Base-by-base conservation (phyloP, 2,797 vertebrate genomes). In the Sphenodon punctatus region DNA sequence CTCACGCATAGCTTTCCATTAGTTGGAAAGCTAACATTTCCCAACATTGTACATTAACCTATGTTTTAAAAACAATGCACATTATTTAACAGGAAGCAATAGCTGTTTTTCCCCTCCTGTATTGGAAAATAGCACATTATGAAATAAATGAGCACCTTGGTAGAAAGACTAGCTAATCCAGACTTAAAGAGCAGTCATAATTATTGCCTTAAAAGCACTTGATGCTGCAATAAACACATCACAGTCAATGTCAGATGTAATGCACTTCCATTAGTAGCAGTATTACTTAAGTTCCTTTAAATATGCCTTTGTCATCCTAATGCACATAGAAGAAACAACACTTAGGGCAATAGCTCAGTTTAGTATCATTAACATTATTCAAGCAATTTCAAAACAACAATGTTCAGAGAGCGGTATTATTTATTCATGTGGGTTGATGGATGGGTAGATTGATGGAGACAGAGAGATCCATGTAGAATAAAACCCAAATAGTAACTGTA, bases 151-250 rank as follows among this genome's bases (percentile, higher is more conserved):
- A 78, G 36, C 53, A 39, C 68, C 15, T 61, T n/a, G 42, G 30
- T 20, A 75, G 58, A 66, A 83, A 85, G 64, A 34, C 41, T 60
- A 80, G 60, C 36, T 84, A 73, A 60, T 30, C 43, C 20, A 78
- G 49, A 70, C 42, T 65, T 76, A 69, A 75, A 67, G 39, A 82
- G 22, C 39, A 78, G 49, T 56, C 49, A 51, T 79, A 83, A 89
- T 84, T 83, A 79, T 73, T 88, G 69, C 64, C 56, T 88, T 88
- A 72, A 92, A 93, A 92, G 64, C 51, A 73, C 34, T 85, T 70
- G 53, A 74, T 88, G 9, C 30, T 84, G 38, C 66, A 89, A 85
- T 86, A 82, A 91, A 87, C 76, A 48, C 67, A 49, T 91, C 85
- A 74, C 59, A 41, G 36, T 61, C 55, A 83, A 32, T 42, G 25